Conservation (phyloP, 2,113 vertebrate species). For the Nothoprocta pentlandii region DNA sequence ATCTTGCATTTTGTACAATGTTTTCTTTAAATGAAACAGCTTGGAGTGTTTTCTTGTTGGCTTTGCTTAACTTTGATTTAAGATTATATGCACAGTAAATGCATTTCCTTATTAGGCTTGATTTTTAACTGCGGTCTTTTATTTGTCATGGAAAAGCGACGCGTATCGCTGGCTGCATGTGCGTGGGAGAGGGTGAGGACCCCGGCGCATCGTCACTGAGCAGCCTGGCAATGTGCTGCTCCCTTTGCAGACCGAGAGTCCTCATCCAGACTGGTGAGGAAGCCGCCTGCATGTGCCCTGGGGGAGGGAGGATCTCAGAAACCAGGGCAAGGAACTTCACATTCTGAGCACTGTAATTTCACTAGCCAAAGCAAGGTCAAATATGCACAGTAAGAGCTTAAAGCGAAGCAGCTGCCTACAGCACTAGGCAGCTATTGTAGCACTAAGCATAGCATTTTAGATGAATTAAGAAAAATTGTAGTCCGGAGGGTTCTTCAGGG, state of each 20-base stretch:
- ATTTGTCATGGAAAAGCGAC: neutral
- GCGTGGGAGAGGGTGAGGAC: neutral
- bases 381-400: conserved; percentile 8
- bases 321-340: conserved; percentile 9
- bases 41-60: neutral
- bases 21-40: neutral
- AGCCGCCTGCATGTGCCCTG: neutral
- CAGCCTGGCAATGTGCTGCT: neutral
- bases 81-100: neutral
- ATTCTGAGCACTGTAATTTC: conserved; percentile 24
- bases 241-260: neutral
- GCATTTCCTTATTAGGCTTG: neutral
- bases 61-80: neutral
- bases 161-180: no score
- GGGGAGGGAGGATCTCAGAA: neutral
- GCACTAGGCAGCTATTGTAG: neutral
- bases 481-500: neutral
- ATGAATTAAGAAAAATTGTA: neutral
- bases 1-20: neutral
- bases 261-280: conserved; percentile 12
- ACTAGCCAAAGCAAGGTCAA: conserved; percentile 40
- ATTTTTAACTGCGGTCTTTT: neutral
- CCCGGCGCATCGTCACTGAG: neutral
- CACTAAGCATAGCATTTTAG: neutral
- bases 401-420: neutral